A percentile compares a stretch with the other conserved stretches of the same genome.
Conservation (phyloP, 2,797 vertebrate genomes). For the Micrastur ruficollis region DNA sequence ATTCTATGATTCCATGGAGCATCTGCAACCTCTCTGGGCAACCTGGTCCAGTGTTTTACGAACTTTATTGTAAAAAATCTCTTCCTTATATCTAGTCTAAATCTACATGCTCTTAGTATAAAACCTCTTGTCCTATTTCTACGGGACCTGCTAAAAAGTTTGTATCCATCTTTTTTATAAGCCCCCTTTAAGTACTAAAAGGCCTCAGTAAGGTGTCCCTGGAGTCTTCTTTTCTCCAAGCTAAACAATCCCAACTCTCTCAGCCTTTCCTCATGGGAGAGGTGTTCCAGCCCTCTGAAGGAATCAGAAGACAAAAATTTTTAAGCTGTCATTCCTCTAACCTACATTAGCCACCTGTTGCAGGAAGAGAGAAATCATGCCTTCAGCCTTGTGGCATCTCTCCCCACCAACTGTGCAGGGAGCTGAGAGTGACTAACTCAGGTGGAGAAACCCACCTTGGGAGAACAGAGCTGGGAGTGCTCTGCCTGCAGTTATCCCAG, state of each 20-base stretch:
- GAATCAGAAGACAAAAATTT: background rate
- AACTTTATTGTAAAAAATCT: background rate
- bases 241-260: background rate
- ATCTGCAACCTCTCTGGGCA: background rate
- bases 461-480: background rate
- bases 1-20: background rate
- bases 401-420: background rate
- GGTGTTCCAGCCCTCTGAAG: background rate
- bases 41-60: background rate
- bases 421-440: background rate
- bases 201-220: fast-evolving
- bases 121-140: background rate
- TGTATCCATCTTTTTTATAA: background rate
- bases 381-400: background rate
- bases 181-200: background rate
- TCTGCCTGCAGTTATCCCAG: background rate
- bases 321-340: background rate
- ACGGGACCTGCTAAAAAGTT: fast-evolving
- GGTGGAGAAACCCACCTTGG: background rate
- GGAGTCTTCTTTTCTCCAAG: background rate
- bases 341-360: background rate
- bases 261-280: background rate
- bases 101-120: background rate
- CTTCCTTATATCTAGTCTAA: background rate
- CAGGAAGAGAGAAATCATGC: background rate